Evolutionary conservation across 2,888 invertebrate genomes (phyloP).

Genomic region (Drosophila atripex): DNA sequence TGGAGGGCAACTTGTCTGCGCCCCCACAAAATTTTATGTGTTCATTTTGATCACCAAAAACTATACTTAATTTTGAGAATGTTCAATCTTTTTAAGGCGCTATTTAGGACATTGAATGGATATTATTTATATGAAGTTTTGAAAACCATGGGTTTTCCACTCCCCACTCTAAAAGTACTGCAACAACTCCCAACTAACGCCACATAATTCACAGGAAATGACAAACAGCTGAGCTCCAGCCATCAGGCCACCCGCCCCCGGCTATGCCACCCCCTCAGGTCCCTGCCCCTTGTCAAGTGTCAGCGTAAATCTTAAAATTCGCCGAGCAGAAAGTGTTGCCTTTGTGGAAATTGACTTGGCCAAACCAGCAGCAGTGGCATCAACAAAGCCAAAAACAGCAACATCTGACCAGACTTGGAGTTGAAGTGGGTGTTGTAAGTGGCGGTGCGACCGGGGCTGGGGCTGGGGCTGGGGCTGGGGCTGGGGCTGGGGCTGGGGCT

Average conservation of each 20-base stretch:
- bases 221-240: conserved; percentile 60
- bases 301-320: conserved; percentile 78
- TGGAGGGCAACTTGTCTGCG: conserved; percentile 63
- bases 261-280: neutral
- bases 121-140: neutral
- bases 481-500: conserved; percentile 36
- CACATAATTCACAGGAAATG: conserved; percentile 65
- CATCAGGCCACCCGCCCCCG: conserved; percentile 4
- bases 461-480: conserved; percentile 19
- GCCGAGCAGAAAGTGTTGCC: conserved; percentile 73
- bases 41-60: neutral
- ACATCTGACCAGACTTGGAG: conserved; percentile 44
- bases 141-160: neutral
- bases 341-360: conserved; percentile 66
- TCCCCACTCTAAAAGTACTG: conserved; percentile 12
- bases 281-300: conserved; percentile 58
- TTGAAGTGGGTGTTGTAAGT: conserved; percentile 49
- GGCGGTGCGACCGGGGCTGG: conserved; percentile 7
- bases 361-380: conserved; percentile 24
- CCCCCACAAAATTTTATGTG: conserved; percentile 65
- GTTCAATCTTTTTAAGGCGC: neutral
- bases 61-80: neutral
- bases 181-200: conserved; percentile 54
- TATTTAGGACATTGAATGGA: neutral
- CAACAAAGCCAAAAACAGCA: conserved; percentile 42